phyloP scores from a whole-genome alignment of 2,888 invertebrate species.

The Phengaris arion region DNA sequence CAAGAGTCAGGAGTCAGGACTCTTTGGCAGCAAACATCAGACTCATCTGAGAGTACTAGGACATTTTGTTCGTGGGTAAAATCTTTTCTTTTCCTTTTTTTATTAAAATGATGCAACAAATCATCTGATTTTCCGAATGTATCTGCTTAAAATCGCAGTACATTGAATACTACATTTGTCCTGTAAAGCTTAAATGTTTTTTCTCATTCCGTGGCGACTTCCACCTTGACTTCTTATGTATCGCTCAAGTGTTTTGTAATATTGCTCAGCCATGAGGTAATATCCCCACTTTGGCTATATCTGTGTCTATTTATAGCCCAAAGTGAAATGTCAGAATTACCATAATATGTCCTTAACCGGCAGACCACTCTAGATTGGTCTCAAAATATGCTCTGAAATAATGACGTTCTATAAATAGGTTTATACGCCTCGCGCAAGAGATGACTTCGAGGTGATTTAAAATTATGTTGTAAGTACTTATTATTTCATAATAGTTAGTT shows the following conservation, averaged over 20 bases:
- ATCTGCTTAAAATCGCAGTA: background rate
- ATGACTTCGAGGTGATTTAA: background rate
- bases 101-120: too few relatives aligned
- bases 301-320: background rate
- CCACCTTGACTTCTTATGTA: background rate
- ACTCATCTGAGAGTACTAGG: too few relatives aligned
- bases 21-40: too few relatives aligned
- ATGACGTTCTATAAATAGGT: conserved; percentile 1
- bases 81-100: too few relatives aligned
- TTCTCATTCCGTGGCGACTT: background rate
- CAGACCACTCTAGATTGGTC: background rate
- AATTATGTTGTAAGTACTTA: background rate
- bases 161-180: background rate
- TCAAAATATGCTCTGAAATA: conserved; percentile 1
- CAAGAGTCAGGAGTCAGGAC: too few relatives aligned
- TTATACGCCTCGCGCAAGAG: background rate
- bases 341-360: conserved; percentile 10
- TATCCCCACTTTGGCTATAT: background rate
- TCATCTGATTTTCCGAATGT: too few relatives aligned
- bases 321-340: conserved; percentile 18
- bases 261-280: background rate
- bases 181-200: background rate
- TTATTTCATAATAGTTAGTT: too few relatives aligned
- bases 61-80: too few relatives aligned
- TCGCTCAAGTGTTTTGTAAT: background rate